phyloP scores from a whole-genome alignment of 2,113 vertebrate species.

The Tyto alba region DNA sequence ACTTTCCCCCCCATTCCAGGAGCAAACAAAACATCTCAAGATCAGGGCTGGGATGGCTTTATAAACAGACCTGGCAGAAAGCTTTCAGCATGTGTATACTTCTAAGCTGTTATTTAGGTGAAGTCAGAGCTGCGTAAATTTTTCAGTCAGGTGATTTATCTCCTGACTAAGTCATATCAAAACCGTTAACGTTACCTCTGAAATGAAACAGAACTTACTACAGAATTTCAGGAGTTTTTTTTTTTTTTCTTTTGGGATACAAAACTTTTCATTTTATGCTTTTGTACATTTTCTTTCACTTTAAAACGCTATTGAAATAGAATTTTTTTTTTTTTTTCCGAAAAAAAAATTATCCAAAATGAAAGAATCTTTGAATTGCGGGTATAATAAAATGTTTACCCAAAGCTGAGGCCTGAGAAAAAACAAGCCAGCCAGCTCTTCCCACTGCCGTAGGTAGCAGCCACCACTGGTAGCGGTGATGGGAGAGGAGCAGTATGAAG shows the following conservation, averaged over 20 bases:
- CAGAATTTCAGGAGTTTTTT: not conserved
- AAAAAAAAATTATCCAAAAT: not conserved
- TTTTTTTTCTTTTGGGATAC: not conserved
- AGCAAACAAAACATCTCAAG: not conserved
- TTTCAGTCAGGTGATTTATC: not conserved
- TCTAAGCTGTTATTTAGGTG: not conserved
- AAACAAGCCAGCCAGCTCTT: not conserved
- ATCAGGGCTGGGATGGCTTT: not conserved
- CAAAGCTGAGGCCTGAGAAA: not conserved
- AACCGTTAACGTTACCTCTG: not conserved
- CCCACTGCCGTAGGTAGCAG: not conserved
- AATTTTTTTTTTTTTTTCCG: not conserved
- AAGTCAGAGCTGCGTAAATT: not conserved
- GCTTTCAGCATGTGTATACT: not conserved
- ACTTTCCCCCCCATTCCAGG: not conserved
- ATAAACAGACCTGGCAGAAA: not conserved
- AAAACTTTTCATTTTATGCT: not conserved
- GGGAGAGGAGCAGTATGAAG: not conserved
- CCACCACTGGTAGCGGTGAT: not conserved
- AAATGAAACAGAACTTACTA: not conserved
- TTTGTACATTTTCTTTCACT: not conserved
- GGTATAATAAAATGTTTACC: not conserved
- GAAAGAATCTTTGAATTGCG: not conserved
- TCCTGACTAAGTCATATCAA: not conserved
- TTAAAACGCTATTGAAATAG: not conserved